Percentiles rank a stretch among this genome's conserved stretches.
These are phyloP conservation scores for Physella acuta DNA, from an alignment of 1,140 invertebrate genomes.

Conservation along the genomic window DNA sequence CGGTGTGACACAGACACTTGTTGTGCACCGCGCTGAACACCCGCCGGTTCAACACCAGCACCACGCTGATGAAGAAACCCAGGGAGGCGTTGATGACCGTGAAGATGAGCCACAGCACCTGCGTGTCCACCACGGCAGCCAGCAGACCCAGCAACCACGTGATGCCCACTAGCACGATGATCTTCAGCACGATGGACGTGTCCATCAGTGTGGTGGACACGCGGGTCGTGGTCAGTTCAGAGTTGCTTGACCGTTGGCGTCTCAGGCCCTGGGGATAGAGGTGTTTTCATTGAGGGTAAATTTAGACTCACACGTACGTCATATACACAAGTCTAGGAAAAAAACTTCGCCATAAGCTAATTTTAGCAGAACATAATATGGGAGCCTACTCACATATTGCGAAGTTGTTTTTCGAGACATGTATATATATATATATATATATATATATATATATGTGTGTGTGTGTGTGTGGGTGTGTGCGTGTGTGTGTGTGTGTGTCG, in stretches of 20 bases:
- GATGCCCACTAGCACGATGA: slow-evolving; percentile 30
- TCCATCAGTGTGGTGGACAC: slow-evolving; percentile 5
- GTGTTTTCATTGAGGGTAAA: too few species aligned
- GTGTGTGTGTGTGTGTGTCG: too few species aligned
- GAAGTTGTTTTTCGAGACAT: too few species aligned
- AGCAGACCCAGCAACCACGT: slow-evolving; percentile 32
- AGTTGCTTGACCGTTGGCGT: slow-evolving; percentile 13
- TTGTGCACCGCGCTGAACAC: slow-evolving; percentile 2
- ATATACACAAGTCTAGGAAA: too few species aligned
- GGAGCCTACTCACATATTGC: too few species aligned
- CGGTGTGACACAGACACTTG: too few species aligned
- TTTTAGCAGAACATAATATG: too few species aligned
- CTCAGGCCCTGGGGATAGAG: slow-evolving; percentile 14
- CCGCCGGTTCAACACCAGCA: slow-evolving; percentile 24
- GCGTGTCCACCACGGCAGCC: slow-evolving; percentile 15
- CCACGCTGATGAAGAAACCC: slow-evolving; percentile 28
- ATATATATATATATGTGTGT: too few species aligned
- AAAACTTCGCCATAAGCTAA: too few species aligned
- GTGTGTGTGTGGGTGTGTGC: too few species aligned
- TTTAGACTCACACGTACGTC: too few species aligned
- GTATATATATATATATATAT: too few species aligned
- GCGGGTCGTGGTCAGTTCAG: slow-evolving; percentile 12
- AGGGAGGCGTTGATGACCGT: slow-evolving; percentile 31
- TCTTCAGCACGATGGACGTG: slow-evolving; percentile 24
- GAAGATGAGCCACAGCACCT: slow-evolving; percentile 27